Conservation (phyloP, 35 echinoderm and acorn worm genomes). For the Ophioderma brevispina region DNA sequence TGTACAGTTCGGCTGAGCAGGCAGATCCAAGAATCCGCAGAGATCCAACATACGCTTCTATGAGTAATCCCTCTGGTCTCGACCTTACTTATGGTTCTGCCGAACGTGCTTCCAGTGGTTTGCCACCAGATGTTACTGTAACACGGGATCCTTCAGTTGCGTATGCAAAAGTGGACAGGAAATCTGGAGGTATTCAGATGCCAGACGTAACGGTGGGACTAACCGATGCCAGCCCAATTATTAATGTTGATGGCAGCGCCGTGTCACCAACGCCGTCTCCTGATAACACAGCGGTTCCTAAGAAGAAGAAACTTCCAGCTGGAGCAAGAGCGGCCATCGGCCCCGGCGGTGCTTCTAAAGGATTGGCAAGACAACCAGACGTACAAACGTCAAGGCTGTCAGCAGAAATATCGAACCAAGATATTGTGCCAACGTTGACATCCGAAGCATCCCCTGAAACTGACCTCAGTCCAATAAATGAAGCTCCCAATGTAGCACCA, state of each 20-base stretch:
- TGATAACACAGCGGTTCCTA: neutral
- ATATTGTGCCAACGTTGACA: neutral
- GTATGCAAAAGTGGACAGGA: neutral
- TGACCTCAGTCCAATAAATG: neutral
- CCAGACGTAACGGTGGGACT: neutral
- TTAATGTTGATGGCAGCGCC: neutral
- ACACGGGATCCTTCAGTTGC: neutral
- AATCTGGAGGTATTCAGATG: neutral
- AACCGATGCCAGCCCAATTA: neutral
- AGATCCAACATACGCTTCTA: neutral
- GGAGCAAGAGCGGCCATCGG: neutral
- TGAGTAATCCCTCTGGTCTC: neutral
- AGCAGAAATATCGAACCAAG: neutral
- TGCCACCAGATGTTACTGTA: neutral
- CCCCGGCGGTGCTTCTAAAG: neutral
- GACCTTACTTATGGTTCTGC: neutral
- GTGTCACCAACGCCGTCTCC: neutral
- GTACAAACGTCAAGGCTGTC: neutral
- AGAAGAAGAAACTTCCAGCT: neutral
- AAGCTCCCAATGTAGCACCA: neutral
- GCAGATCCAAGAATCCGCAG: neutral
- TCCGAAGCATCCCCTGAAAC: too few relatives aligned
- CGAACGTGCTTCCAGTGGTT: too few relatives aligned
- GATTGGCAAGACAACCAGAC: neutral
- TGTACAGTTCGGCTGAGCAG: neutral